Evolutionary conservation across 2,888 invertebrate species (phyloP).

Genomic region (Lacanobia oleracea): DNA sequence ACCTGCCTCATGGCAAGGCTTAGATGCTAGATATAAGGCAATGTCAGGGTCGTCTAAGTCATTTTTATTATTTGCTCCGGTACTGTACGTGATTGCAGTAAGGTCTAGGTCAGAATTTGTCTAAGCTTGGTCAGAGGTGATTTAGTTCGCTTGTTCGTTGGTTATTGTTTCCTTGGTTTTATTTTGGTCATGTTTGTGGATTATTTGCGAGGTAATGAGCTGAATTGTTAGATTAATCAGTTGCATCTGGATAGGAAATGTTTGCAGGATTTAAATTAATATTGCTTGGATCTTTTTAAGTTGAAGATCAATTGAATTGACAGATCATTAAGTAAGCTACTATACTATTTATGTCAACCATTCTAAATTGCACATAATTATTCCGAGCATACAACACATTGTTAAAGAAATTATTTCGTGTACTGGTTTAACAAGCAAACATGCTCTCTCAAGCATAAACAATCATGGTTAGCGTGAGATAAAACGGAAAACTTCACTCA

Average conservation of each 20-base stretch:
- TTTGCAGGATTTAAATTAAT: slow-evolving; percentile 9
- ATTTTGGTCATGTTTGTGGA: slow-evolving; percentile 29
- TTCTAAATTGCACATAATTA: slow-evolving; percentile 27
- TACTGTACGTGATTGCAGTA: slow-evolving; percentile 37
- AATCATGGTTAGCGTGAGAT: slow-evolving; percentile 31
- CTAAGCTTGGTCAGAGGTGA: slow-evolving; percentile 35
- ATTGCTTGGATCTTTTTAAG: slow-evolving; percentile 8
- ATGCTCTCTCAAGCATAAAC: slow-evolving; percentile 41
- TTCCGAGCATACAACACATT: slow-evolving; percentile 32
- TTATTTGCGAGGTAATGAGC: slow-evolving; percentile 23
- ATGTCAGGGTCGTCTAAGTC: slow-evolving; percentile 66
- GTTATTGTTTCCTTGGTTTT: slow-evolving; percentile 30
- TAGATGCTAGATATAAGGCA: slow-evolving; percentile 63
- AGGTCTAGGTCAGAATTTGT: slow-evolving; percentile 45
- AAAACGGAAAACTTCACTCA: slow-evolving; percentile 33
- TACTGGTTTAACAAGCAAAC: slow-evolving; percentile 41
- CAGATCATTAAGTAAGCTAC: not conserved
- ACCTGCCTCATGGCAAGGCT: slow-evolving; percentile 68
- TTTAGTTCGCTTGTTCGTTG: slow-evolving; percentile 39
- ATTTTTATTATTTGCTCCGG: slow-evolving; percentile 47
- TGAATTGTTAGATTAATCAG: slow-evolving; percentile 10
- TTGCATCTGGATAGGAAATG: slow-evolving; percentile 14
- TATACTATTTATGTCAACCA: slow-evolving; percentile 17
- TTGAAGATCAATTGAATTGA: not conserved
- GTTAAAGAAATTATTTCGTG: slow-evolving; percentile 51